phyloP scores from a whole-genome alignment of 2,888 invertebrate species.

The Biston betularia region DNA sequence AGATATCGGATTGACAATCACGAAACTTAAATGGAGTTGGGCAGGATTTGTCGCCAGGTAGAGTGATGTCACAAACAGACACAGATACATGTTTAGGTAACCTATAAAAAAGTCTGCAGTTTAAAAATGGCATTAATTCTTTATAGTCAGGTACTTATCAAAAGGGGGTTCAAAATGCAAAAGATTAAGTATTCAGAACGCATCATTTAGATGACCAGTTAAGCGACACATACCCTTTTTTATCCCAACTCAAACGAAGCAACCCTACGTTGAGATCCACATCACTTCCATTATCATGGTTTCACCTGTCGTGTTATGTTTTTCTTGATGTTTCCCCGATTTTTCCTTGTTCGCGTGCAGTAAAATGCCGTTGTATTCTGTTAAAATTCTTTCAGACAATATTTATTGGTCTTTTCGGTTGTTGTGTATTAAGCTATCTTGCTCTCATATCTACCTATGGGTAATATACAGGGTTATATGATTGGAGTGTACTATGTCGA shows the following conservation, averaged over 20 bases:
- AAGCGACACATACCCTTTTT: background rate
- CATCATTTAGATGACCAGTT: background rate
- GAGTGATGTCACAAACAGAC: too few species aligned
- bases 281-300: slow-evolving; percentile 17
- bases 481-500: too few species aligned
- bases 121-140: too few species aligned
- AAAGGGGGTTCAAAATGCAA: background rate
- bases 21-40: too few species aligned
- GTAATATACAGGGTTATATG: too few species aligned
- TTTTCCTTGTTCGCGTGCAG: slow-evolving; percentile 12
- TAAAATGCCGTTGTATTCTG: slow-evolving; percentile 4
- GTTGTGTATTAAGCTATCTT: background rate
- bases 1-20: too few species aligned
- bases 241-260: background rate
- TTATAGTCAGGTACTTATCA: too few species aligned
- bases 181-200: slow-evolving; percentile 1
- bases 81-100: too few species aligned
- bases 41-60: too few species aligned
- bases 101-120: too few species aligned
- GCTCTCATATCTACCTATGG: too few species aligned
- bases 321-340: slow-evolving; percentile 13
- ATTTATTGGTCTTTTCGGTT: background rate
- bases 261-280: slow-evolving; percentile 3
- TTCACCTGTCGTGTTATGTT: slow-evolving; percentile 21
- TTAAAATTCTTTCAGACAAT: background rate